Conservation (phyloP, 2,113 vertebrate species). For the Vireo altiloquus region DNA sequence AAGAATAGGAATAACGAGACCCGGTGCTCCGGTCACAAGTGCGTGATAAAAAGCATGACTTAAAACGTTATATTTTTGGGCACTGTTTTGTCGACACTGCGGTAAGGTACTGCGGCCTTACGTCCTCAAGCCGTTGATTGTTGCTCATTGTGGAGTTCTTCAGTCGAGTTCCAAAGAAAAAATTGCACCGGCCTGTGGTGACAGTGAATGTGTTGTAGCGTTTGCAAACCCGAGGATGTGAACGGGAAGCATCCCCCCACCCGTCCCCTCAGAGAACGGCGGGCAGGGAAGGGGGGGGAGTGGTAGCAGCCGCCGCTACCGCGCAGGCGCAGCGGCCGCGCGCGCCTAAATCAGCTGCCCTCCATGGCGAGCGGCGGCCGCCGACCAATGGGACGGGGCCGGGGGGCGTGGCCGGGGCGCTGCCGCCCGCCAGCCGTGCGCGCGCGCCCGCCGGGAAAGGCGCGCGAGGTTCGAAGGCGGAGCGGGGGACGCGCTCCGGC, state of each 20-base stretch:
- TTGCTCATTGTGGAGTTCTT: neutral
- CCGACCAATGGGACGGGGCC: neutral
- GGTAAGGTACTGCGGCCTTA: rapidly evolving
- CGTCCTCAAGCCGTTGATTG: neutral
- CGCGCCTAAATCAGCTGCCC: rapidly evolving
- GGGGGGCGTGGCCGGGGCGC: neutral
- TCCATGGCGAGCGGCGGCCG: neutral
- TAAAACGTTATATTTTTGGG: rapidly evolving
- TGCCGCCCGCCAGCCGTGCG: no score
- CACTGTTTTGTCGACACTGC: neutral
- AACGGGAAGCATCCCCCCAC: rapidly evolving
- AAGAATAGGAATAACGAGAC: neutral
- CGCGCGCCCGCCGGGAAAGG: neutral
- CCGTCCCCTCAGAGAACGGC: rapidly evolving
- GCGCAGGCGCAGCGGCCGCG: neutral
- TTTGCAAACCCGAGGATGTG: rapidly evolving
- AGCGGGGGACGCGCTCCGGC: neutral
- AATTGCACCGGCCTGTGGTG: rapidly evolving
- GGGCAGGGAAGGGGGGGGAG: rapidly evolving
- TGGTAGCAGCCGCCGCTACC: rapidly evolving
- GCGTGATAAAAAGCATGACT: neutral
- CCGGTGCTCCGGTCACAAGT: neutral
- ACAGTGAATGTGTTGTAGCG: rapidly evolving
- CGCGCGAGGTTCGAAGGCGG: neutral
- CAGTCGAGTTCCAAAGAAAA: neutral